phyloP scores from a whole-genome alignment of 2,797 vertebrate genomes.

The Graptemys geographica region DNA sequence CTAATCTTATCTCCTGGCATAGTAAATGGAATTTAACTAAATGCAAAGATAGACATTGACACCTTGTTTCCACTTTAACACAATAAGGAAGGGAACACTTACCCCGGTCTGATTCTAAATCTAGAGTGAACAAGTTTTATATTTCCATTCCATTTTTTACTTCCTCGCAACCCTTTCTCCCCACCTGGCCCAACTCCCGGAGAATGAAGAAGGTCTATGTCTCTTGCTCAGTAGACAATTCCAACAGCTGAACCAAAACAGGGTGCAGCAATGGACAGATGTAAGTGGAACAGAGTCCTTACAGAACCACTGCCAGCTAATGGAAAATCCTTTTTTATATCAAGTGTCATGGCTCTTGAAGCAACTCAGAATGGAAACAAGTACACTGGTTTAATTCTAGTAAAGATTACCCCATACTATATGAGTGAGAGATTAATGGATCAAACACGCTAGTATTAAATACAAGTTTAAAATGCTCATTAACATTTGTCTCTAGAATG shows the following conservation, averaged over 20 bases:
- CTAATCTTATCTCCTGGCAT: constrained; percentile 77
- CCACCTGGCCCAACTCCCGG: constrained; percentile 40
- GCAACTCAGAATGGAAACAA: background rate
- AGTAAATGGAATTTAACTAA: constrained; percentile 74
- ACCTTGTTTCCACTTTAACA: constrained; percentile 79
- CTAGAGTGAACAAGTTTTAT: constrained; percentile 69
- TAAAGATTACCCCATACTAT: background rate
- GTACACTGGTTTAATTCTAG: background rate
- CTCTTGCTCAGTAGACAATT: background rate
- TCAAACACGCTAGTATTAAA: background rate
- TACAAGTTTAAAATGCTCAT: background rate
- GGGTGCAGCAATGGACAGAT: constrained; percentile 30
- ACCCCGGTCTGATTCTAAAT: constrained; percentile 68
- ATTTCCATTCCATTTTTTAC: constrained; percentile 72
- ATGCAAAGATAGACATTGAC: constrained; percentile 77
- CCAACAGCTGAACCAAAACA: constrained; percentile 61
- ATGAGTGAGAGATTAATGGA: background rate
- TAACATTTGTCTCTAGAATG: background rate
- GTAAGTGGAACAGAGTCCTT: background rate
- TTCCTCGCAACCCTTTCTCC: constrained; percentile 55
- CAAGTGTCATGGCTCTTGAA: background rate
- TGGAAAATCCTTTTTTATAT: constrained; percentile 19
- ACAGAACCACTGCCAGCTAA: constrained; percentile 18
- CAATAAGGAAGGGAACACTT: constrained; percentile 72
- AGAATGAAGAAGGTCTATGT: constrained; percentile 54